Evolutionary conservation across 2,888 invertebrate genomes (phyloP).

Genomic region (Phalera bucephala): DNA sequence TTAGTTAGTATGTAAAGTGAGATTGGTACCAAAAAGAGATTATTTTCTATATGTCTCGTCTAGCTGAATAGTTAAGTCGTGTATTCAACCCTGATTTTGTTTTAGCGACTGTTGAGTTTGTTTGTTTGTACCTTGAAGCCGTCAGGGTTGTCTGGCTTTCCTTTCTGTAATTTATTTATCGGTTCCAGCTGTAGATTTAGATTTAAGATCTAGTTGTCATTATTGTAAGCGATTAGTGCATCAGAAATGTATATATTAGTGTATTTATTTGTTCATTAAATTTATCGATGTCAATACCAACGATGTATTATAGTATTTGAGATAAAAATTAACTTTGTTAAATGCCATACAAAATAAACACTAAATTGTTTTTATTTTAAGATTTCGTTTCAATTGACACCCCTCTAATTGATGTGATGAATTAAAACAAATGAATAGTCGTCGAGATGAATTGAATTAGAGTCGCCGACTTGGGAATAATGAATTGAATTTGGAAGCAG

Average conservation of each 20-base stretch:
- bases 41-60: conserved; percentile 62
- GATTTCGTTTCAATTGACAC: conserved; percentile 37
- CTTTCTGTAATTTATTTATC: conserved; percentile 73
- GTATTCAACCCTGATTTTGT: conserved; percentile 41
- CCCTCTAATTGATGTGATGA: conserved; percentile 12
- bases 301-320: conserved; percentile 73
- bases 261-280: conserved; percentile 59
- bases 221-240: conserved; percentile 60
- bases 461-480: conserved; percentile 13
- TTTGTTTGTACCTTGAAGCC: conserved; percentile 45
- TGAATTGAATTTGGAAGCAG: conserved; percentile 3
- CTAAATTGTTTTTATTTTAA: conserved; percentile 79
- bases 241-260: conserved; percentile 70
- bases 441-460: conserved; percentile 12
- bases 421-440: conserved; percentile 14
- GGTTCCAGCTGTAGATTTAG: conserved; percentile 54
- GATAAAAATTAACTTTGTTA: conserved; percentile 66
- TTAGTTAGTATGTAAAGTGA: conserved; percentile 71
- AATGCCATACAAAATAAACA: conserved; percentile 75
- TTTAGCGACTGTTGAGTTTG: conserved; percentile 65
- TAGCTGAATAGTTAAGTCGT: conserved; percentile 54
- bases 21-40: conserved; percentile 82
- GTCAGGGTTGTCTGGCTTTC: conserved; percentile 36
- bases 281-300: conserved; percentile 75
- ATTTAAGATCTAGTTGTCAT: conserved; percentile 61